A percentile compares a stretch with the other conserved stretches of the same genome.
These are phyloP conservation scores for Drosophila lacicola DNA, from an alignment of 2,888 invertebrate species.

Conservation along the genomic window DNA sequence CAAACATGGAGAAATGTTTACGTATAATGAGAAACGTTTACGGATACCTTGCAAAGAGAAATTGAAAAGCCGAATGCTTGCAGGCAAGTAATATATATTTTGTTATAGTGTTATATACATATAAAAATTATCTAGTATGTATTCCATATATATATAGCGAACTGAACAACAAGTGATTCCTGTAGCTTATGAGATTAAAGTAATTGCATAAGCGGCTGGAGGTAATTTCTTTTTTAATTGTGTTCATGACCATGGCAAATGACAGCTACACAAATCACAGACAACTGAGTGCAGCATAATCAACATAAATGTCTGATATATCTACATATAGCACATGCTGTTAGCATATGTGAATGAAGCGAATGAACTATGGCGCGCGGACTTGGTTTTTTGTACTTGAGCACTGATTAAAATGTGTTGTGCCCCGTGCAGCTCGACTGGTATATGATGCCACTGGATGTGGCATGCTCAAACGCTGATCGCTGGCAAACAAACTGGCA, in stretches of 20 bases:
- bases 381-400: slow-evolving; percentile 70
- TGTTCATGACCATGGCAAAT: slow-evolving; percentile 75
- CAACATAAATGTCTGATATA: slow-evolving; percentile 62
- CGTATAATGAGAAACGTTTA: neutral
- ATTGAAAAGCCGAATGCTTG: neutral
- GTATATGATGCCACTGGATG: slow-evolving; percentile 49
- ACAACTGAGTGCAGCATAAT: slow-evolving; percentile 60
- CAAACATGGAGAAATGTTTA: too few relatives aligned
- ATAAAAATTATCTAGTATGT: neutral
- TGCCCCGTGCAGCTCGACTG: slow-evolving; percentile 39
- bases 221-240: slow-evolving; percentile 57
- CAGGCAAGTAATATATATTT: neutral
- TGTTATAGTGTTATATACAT: neutral
- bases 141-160: neutral
- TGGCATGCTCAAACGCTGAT: slow-evolving; percentile 35
- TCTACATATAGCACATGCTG: slow-evolving; percentile 4
- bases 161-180: neutral
- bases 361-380: slow-evolving; percentile 59
- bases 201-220: slow-evolving; percentile 41
- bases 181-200: neutral
- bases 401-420: slow-evolving; percentile 78
- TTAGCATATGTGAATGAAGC: slow-evolving; percentile 39
- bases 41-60: neutral
- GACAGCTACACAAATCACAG: slow-evolving; percentile 42
- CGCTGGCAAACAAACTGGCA: slow-evolving; percentile 13